These are phyloP conservation scores for Chrosomus eos DNA, from an alignment of 2,797 vertebrate genomes.

Conservation along the genomic window DNA sequence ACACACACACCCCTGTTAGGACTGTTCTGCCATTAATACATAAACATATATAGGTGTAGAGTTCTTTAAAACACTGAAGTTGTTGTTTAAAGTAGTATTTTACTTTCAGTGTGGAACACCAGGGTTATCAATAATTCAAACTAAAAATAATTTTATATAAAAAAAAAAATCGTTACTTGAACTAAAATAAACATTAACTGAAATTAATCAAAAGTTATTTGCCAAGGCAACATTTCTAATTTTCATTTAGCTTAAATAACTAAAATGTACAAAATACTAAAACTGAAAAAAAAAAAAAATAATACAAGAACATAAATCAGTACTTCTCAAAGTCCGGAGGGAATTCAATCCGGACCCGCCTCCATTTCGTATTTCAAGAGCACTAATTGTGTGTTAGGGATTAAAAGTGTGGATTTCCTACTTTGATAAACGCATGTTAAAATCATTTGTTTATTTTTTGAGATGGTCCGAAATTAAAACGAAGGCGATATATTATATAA, in stretches of 20 bases:
- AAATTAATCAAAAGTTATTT: background rate
- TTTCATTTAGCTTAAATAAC: background rate
- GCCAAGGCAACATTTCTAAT: background rate
- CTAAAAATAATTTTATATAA: too few species aligned
- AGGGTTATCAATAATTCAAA: background rate
- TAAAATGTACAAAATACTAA: background rate
- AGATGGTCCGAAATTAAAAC: too few species aligned
- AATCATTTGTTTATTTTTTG: too few species aligned
- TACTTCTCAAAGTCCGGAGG: too few species aligned
- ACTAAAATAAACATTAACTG: background rate
- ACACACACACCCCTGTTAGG: conserved; percentile 13
- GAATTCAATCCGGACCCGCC: too few species aligned
- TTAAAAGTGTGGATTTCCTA: too few species aligned
- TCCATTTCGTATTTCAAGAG: too few species aligned
- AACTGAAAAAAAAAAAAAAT: background rate
- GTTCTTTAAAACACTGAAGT: background rate
- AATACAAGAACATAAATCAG: too few species aligned
- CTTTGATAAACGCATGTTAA: too few species aligned
- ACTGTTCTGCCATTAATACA: background rate
- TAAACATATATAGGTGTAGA: background rate
- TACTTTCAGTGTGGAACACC: background rate
- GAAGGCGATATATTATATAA: too few species aligned
- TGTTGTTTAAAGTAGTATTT: background rate
- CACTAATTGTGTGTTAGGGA: too few species aligned
- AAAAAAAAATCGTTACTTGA: background rate